Evolutionary conservation across 2,888 invertebrate species (phyloP), one percentile per base, ranked within the genome.

Genomic region (Helobdella robusta): DNA sequence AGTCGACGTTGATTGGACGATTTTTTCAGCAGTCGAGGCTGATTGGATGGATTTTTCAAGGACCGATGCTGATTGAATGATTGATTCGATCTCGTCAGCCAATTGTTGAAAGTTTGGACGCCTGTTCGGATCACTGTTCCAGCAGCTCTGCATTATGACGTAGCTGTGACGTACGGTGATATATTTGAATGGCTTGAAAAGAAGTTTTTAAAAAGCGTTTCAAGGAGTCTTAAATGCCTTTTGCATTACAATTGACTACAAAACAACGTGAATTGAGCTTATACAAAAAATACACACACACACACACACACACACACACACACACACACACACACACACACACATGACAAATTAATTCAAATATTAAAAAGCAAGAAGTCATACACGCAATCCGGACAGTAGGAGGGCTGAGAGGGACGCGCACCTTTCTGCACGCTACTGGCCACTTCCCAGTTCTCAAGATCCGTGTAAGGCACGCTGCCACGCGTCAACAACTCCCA

Each of bases 401-500:
- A 79, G 59, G 74, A 73, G 1, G 82, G 81, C 67, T 79, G 78
- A 30, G 76, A 75, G 71, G 82, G 75, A 36, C 81, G 73, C 56
- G 78, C 73, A 11, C 80, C 80, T 8, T 69, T 68, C 64, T 76
- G 75, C 36, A 82, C 71, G 71, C 78, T 79, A 11, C 73, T 72
- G n/a, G 76, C 71, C 35, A 82, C 72, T 65, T 78, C 77, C 72
- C 74, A 74, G 69, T 78, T 77, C 60, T 78, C 78, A 3, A 80
- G 76, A 70, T 80, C 78, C 18, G 79, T 77, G 68, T 81, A 81
- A 1, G 81, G 81, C 66, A 76, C 76, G 67, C 78, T 77, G 25
- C 81, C 81, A 63, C 81, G 73, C 59, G 81, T 81, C 73, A 81
- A 72, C 67, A 81, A 70, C 71, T 81, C 81, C 81, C 81, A 81